phyloP scores from a whole-genome alignment of 1,140 invertebrate species.

The Maconellicoccus hirsutus region DNA sequence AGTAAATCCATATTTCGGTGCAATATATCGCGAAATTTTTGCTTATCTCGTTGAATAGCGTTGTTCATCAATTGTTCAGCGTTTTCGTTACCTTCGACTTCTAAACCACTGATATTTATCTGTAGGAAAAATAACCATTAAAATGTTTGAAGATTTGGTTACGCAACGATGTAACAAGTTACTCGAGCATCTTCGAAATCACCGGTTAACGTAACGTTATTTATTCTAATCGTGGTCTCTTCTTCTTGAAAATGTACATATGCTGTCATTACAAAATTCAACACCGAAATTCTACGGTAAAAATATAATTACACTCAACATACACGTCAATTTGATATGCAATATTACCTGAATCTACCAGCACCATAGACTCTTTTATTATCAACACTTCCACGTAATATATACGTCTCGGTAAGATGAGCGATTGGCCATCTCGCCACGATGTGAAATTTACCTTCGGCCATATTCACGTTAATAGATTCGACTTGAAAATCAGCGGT shows the following conservation, averaged over 20 bases:
- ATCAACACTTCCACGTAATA: not conserved
- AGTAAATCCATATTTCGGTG: not conserved
- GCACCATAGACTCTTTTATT: constrained; percentile 1
- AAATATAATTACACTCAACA: too few species aligned
- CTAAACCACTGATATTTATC: not conserved
- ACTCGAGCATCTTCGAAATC: constrained; percentile 7
- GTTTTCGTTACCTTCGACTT: not conserved
- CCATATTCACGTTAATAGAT: not conserved
- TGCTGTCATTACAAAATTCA: not conserved
- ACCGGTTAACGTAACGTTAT: not conserved
- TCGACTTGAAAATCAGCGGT: not conserved
- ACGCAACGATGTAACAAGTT: too few species aligned
- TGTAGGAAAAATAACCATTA: not conserved
- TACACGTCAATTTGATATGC: too few species aligned
- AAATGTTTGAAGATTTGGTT: too few species aligned
- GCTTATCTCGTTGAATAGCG: not conserved
- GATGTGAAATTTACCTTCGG: not conserved
- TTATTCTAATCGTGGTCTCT: not conserved
- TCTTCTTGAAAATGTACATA: not conserved
- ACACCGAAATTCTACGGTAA: not conserved
- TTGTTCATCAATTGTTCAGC: constrained; percentile 3
- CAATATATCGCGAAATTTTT: not conserved
- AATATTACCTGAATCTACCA: not conserved
- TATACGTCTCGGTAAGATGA: not conserved
- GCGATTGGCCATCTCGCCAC: not conserved